Conservation (phyloP, 2,888 invertebrate genomes). For the Eumacrocentrus americanus region DNA sequence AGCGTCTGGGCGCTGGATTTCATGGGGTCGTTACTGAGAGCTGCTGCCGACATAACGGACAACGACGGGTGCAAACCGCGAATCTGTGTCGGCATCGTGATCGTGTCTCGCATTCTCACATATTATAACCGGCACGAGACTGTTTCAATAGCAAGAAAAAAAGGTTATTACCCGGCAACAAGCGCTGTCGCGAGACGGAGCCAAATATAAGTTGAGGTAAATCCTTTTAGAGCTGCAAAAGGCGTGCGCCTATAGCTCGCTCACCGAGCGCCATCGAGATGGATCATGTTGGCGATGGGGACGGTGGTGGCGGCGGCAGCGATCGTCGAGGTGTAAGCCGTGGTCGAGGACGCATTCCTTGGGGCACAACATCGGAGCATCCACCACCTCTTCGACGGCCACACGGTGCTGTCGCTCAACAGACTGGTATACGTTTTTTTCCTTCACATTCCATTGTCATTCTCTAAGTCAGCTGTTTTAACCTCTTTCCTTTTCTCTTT, state of each 20-base stretch:
- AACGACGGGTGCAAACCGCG: slow-evolving; percentile 13
- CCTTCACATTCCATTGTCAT: slow-evolving; percentile 15
- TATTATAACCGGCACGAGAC: neutral
- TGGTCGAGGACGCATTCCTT: slow-evolving; percentile 40
- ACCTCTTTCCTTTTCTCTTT: slow-evolving; percentile 15
- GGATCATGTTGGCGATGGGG: slow-evolving; percentile 47
- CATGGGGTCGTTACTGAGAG: neutral
- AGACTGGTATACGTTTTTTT: slow-evolving; percentile 30
- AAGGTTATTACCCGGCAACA: neutral
- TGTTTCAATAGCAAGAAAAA: neutral
- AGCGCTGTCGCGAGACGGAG: neutral
- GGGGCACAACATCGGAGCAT: slow-evolving; percentile 30
- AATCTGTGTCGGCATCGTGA: slow-evolving; percentile 29
- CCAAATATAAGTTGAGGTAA: neutral
- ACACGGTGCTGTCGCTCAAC: slow-evolving; percentile 34
- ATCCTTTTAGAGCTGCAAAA: neutral
- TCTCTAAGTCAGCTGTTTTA: slow-evolving; percentile 18
- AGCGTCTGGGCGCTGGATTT: neutral
- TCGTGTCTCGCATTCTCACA: neutral
- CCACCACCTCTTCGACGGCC: slow-evolving; percentile 46
- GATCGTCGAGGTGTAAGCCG: slow-evolving; percentile 44
- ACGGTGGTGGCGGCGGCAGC: slow-evolving; percentile 39
- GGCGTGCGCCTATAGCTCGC: neutral
- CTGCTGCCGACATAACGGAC: slow-evolving; percentile 27
- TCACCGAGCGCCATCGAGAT: slow-evolving; percentile 35